Conservation (phyloP, 2,113 vertebrate species). For the Porphyrio hochstetteri region DNA sequence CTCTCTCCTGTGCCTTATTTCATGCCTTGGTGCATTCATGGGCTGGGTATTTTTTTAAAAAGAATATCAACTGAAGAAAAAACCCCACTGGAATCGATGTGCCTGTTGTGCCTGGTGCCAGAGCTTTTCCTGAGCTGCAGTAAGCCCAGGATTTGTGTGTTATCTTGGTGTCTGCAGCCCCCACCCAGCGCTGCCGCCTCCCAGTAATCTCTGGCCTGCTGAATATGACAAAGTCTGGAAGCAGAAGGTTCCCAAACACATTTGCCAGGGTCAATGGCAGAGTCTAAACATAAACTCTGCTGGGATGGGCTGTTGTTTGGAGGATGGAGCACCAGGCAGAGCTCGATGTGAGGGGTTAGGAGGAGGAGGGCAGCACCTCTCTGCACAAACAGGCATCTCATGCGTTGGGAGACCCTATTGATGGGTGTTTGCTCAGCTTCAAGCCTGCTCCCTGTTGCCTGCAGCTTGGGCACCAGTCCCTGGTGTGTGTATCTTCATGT, state of each 20-base stretch:
- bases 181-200: not conserved
- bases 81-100: not conserved
- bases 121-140: not conserved
- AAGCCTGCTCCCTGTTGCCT: not conserved
- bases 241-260: not conserved
- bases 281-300: not conserved
- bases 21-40: too few species aligned
- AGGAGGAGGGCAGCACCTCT: not conserved
- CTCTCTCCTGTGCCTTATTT: not conserved
- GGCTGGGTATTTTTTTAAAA: too few species aligned
- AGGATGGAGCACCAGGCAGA: not conserved
- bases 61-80: too few species aligned
- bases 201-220: not conserved
- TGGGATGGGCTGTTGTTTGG: not conserved
- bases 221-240: not conserved
- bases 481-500: fast-evolving
- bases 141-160: not conserved
- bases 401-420: fast-evolving
- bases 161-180: not conserved
- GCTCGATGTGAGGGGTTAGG: not conserved
- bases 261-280: not conserved
- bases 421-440: not conserved
- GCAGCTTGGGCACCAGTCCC: fast-evolving
- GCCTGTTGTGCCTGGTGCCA: not conserved
- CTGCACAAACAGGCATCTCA: fast-evolving